These are phyloP conservation scores for Battus philenor DNA, from an alignment of 1,140 invertebrate species.

Conservation along the genomic window DNA sequence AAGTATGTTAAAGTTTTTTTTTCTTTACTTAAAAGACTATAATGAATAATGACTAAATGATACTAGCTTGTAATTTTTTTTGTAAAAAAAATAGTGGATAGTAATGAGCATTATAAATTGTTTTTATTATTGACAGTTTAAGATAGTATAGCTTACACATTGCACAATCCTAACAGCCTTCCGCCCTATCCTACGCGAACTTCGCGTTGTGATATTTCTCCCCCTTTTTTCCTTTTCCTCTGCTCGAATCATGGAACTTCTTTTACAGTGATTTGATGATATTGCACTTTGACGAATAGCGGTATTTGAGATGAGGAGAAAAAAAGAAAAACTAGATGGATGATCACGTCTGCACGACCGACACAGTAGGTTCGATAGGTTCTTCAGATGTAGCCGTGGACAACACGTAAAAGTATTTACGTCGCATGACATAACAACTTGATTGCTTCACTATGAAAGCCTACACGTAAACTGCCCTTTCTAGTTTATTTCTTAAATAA, in stretches of 20 bases:
- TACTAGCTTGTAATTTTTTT: too few relatives aligned
- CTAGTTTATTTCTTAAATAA: too few relatives aligned
- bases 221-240: conserved; percentile 36
- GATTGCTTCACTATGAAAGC: conserved; percentile 21
- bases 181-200: conserved; percentile 49
- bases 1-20: too few relatives aligned
- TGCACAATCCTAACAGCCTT: conserved; percentile 25
- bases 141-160: conserved; percentile 22
- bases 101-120: too few relatives aligned
- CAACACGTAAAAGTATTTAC: conserved; percentile 15
- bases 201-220: conserved; percentile 69
- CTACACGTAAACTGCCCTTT: too few relatives aligned
- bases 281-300: conserved; percentile 69
- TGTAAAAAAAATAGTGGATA: too few relatives aligned
- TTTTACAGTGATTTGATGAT: conserved; percentile 74
- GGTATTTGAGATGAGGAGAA: conserved; percentile 37
- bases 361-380: conserved; percentile 12
- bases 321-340: conserved; percentile 64
- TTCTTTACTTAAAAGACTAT: too few relatives aligned
- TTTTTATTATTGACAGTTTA: too few relatives aligned
- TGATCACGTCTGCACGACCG: conserved; percentile 28
- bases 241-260: conserved; percentile 64
- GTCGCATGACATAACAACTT: conserved; percentile 21
- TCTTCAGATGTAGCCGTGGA: conserved; percentile 1
- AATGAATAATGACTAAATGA: too few relatives aligned